A percentile compares a stretch with the other conserved stretches of the same genome.
These are phyloP conservation scores for Sussaba pulchella DNA, from an alignment of 2,888 invertebrate species.

Conservation along the genomic window DNA sequence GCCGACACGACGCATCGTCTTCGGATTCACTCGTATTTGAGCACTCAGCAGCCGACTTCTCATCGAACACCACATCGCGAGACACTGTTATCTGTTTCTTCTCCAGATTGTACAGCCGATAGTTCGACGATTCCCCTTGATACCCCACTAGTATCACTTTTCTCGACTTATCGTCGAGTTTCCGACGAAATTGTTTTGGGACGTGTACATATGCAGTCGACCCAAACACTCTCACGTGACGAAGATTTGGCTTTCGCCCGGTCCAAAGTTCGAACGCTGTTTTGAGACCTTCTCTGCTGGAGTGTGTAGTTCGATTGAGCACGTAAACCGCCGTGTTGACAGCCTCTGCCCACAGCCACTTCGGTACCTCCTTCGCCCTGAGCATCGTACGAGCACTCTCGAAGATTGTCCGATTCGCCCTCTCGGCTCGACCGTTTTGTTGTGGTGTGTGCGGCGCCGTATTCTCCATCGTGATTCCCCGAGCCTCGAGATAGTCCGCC, in stretches of 20 bases:
- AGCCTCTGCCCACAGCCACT: slow-evolving; percentile 38
- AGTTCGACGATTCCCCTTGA: slow-evolving; percentile 37
- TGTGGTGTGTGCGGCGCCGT: slow-evolving; percentile 65
- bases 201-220: slow-evolving; percentile 60
- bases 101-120: slow-evolving; percentile 40
- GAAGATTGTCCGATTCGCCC: slow-evolving; percentile 67
- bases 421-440: slow-evolving; percentile 66
- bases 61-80: slow-evolving; percentile 48
- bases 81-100: slow-evolving; percentile 23
- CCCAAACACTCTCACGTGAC: slow-evolving; percentile 63
- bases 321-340: slow-evolving; percentile 43
- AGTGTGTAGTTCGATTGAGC: slow-evolving; percentile 26
- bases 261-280: slow-evolving; percentile 32
- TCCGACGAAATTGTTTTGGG: slow-evolving; percentile 59
- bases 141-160: slow-evolving; percentile 45
- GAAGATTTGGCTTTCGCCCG: slow-evolving; percentile 63
- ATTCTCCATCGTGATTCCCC: slow-evolving; percentile 47
- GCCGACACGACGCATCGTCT: neutral
- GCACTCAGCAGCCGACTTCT: neutral
- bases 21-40: neutral
- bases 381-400: slow-evolving; percentile 67
- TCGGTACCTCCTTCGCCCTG: slow-evolving; percentile 42
- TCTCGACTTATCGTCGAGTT: slow-evolving; percentile 66
- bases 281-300: slow-evolving; percentile 8
- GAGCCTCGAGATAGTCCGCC: slow-evolving; percentile 13